A percentile compares a stretch with the other conserved stretches of the same genome.
phyloP scores from a whole-genome alignment of 2,113 vertebrate genomes.

The Eolophus roseicapilla region DNA sequence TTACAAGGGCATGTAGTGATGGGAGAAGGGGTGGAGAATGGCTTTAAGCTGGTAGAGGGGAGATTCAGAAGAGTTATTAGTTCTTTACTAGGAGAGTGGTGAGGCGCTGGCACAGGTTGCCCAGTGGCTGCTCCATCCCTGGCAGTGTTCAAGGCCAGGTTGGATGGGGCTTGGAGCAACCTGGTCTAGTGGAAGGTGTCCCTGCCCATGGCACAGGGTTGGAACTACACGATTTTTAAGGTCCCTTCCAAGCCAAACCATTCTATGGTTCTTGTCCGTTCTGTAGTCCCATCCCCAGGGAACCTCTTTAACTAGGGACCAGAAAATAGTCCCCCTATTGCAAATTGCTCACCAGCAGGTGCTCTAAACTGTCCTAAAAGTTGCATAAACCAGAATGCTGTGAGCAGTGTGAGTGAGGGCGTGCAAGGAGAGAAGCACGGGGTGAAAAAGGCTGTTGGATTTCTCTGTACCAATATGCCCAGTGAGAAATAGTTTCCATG shows the following conservation, averaged over 20 bases:
- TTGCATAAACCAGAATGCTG: background rate
- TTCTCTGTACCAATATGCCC: background rate
- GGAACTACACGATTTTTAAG: background rate
- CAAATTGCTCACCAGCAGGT: background rate
- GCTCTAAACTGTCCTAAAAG: background rate
- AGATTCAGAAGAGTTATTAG: background rate
- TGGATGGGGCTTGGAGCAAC: background rate
- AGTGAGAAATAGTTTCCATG: conserved; percentile 39
- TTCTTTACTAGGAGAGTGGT: background rate
- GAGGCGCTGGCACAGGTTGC: background rate
- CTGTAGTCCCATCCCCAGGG: background rate
- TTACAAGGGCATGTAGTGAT: background rate
- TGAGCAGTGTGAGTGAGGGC: background rate
- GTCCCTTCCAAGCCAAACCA: background rate
- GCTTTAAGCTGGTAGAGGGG: background rate
- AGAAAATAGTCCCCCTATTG: background rate
- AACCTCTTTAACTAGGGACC: background rate
- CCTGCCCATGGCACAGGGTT: background rate
- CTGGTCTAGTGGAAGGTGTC: background rate
- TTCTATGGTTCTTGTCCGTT: background rate
- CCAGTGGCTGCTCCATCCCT: background rate
- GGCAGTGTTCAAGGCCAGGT: background rate
- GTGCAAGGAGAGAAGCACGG: background rate
- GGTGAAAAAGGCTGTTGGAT: background rate
- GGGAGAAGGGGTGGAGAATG: background rate